Base-by-base conservation (phyloP, 2,888 invertebrate genomes). In the Drosophila meridionalis region DNA sequence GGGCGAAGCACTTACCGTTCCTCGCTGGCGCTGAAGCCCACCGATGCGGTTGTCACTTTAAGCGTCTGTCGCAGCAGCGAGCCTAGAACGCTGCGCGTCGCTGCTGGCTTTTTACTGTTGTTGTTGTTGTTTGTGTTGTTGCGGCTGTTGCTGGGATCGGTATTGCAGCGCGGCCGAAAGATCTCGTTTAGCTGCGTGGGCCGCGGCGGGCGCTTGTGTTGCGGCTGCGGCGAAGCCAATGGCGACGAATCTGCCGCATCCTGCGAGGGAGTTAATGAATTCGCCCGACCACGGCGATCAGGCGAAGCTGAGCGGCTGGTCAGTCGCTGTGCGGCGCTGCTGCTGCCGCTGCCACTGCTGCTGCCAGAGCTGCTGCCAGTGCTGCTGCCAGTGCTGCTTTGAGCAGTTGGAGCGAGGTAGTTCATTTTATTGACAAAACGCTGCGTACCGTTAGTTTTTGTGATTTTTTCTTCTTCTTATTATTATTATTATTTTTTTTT, bases 11-110 rank as follows among this genome's bases (percentile, higher is more conserved):
- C 89, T 89, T 61, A 90, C 91, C 89, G 77, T 38, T 90, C 87
- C 36, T 84, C 84, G 60, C 83, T 82, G 59, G 70, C 70, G 40
- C 74, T 82, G n/a, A 77, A 63, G 2, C 91, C 91, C 60, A 91
- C 79, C 42, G 90, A 84, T n/a, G 83, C 88, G 9, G 86, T 82
- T 36, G 91, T 90, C 55, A 91, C 86, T 68, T 85, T 90, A 3
- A 91, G 66, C n/a, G 91, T 89, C 59, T 90, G 90, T 40, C 89
- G 83, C 34, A 90, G 73, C 53, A 91, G 73, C 12, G 90, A 90
- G 11, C 86, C 78, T 34, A 90, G 68, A 3, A 82, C 79, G 59
- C 83, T 80, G 47, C 80, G 69, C 42, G 69, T 40, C 12, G 38
- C 52, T 28, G 53, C 47, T 26, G 68, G 42, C 62, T 66, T 73